Evolutionary conservation across 1,140 invertebrate species (phyloP).

Genomic region (Bombyx mori): ASM3026992v2 NC_085125.1:5616501-5617000

Average conservation of each 20-base stretch:
- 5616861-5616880: slow-evolving; percentile 67
- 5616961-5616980: slow-evolving; percentile 42
- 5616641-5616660: slow-evolving; percentile 71
- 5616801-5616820: slow-evolving; percentile 41
- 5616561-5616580: slow-evolving; percentile 68
- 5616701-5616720: slow-evolving; percentile 67
- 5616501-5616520: slow-evolving; percentile 67
- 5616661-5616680: slow-evolving; percentile 70
- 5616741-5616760: slow-evolving; percentile 53
- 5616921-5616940: slow-evolving; percentile 49
- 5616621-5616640: slow-evolving; percentile 70
- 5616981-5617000: slow-evolving; percentile 25
- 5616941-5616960: slow-evolving; percentile 64
- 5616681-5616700: slow-evolving; percentile 67
- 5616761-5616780: slow-evolving; percentile 48
- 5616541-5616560: slow-evolving; percentile 69
- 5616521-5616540: slow-evolving; percentile 68
- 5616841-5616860: slow-evolving; percentile 72
- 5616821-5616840: slow-evolving; percentile 59
- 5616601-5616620: slow-evolving; percentile 68
- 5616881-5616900: slow-evolving; percentile 60
- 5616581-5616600: slow-evolving; percentile 70
- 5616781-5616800: slow-evolving; percentile 40
- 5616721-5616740: slow-evolving; percentile 59
- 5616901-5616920: slow-evolving; percentile 57